Evolutionary conservation across 2,113 vertebrate genomes (phyloP).

Genomic region (Pica pica): DNA sequence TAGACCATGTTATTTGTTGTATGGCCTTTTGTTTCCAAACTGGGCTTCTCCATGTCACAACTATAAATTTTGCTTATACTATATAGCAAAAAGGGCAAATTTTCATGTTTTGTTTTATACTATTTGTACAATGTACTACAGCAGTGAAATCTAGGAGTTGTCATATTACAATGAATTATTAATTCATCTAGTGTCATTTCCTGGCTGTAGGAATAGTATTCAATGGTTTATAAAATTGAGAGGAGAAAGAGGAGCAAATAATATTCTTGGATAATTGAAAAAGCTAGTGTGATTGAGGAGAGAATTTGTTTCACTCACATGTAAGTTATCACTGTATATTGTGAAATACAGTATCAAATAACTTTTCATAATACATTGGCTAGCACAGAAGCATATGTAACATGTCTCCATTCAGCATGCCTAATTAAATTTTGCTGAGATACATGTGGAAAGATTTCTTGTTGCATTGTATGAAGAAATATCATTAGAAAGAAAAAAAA

Average conservation of each 20-base stretch:
- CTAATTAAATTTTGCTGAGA: slow-evolving; percentile 17
- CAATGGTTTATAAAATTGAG: slow-evolving; percentile 5
- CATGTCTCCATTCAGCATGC: not conserved
- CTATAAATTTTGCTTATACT: not conserved
- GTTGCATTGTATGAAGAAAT: not conserved
- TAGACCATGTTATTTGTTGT: not conserved
- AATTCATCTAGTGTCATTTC: not conserved
- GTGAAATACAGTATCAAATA: not conserved
- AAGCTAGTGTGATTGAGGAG: not conserved
- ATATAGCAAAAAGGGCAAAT: not conserved
- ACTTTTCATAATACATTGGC: not conserved
- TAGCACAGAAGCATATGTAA: not conserved
- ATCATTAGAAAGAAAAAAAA: not conserved
- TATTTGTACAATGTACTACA: not conserved
- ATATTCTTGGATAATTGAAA: slow-evolving; percentile 11
- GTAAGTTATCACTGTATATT: not conserved
- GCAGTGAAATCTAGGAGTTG: not conserved
- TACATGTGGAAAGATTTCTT: not conserved
- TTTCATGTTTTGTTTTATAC: not conserved
- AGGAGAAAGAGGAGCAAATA: not conserved
- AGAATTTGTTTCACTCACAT: not conserved
- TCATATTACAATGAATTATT: not conserved
- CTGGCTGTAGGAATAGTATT: not conserved
- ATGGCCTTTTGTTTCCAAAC: not conserved
- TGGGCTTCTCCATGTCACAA: not conserved